Evolutionary conservation across 2,113 vertebrate genomes (phyloP), one percentile per base, ranked within the genome.

Genomic region (Tachuris rubrigastra): DNA sequence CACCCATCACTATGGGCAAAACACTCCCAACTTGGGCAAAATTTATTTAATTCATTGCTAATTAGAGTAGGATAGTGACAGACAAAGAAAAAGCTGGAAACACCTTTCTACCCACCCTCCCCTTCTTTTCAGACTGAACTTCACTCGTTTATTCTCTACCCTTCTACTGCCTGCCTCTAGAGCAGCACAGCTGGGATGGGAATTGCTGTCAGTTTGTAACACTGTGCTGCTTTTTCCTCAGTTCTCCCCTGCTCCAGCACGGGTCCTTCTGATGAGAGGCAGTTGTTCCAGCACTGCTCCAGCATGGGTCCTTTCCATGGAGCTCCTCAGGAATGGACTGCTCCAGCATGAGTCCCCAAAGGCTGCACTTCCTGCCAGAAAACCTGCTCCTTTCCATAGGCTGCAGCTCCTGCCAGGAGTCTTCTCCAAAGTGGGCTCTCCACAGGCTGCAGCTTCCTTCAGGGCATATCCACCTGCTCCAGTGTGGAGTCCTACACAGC

Each of bases 341-440:
- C 33, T 62, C 31, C 41, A 50, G 28, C 7, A 14, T 6, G 18
- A 41, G 24, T 21, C 3, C 10, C 30, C 18, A 27, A 0, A 2
- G 46, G 30, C n/a, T 22, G 14, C 10, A 53, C 5, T 13, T 49
- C 46, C 53, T 73, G 52, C 8, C n/a, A 80, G 19, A n/a, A 78
- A 85, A 46, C 13, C 52, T 85, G 20, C 24, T 79, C 52, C 59
- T 30, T 41, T 80, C 18, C 59, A 59, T 8, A 17, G 62, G 56
- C 55, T 24, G 22, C 35, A n/a, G 42, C 3, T 80, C 41, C 68
- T 42, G 31, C 42, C 44, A 52, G 18, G 5, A 84, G 19, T 13
- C 65, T 55, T 2, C 13, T 84, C 16, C 73, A 39, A 41, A 16
- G 6, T 1, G 8, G 39, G 30, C 30, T 60, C 24, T 74, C n/a